These are phyloP conservation scores for Acromyrmex echinatior DNA, from an alignment of 1,140 invertebrate species.

Conservation along the genomic window DNA sequence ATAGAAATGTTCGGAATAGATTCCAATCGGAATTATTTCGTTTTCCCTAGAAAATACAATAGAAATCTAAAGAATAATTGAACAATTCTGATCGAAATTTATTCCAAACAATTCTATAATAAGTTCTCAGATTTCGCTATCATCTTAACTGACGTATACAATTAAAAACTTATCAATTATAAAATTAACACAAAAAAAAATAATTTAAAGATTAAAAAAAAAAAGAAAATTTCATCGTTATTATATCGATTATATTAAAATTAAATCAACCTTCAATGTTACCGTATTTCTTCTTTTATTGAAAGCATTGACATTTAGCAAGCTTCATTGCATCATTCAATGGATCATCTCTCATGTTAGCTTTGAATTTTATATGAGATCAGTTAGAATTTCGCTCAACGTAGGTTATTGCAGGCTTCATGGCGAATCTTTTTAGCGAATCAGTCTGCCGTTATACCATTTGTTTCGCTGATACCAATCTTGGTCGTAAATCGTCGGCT, in stretches of 20 bases:
- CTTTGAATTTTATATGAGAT: constrained; percentile 16
- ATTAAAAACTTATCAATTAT: background rate
- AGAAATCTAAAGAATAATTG: no score
- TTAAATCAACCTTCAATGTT: background rate
- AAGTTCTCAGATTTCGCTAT: constrained; percentile 50
- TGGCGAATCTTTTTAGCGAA: constrained; percentile 58
- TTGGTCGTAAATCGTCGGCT: constrained; percentile 61
- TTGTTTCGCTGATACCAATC: constrained; percentile 56
- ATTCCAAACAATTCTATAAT: no score
- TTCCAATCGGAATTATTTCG: no score
- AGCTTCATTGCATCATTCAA: background rate
- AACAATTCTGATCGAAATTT: no score
- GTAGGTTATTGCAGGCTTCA: constrained; percentile 35
- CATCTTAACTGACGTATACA: background rate
- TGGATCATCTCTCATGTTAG: background rate
- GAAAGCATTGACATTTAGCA: background rate
- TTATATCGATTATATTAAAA: background rate
- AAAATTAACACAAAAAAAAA: background rate
- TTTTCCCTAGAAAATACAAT: no score
- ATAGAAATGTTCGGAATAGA: no score
- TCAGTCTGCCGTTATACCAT: constrained; percentile 64
- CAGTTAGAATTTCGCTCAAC: constrained; percentile 41
- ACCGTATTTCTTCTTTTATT: background rate
- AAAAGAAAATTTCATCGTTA: constrained; percentile 12
- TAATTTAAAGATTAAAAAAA: background rate